phyloP scores from a whole-genome alignment of 2,797 vertebrate genomes.

The Anas georgica region DNA sequence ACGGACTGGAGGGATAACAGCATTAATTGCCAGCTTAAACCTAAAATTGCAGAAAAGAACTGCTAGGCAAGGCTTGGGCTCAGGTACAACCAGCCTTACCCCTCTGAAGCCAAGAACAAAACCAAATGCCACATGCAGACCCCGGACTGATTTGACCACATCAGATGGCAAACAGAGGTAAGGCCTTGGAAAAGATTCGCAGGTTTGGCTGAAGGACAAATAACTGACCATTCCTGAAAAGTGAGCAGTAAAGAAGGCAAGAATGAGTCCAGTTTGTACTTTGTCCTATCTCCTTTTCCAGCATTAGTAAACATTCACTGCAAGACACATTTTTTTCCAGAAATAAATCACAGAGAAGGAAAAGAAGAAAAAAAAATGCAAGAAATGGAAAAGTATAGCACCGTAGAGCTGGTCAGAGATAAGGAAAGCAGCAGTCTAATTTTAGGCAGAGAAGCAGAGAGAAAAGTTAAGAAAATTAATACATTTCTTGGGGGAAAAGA shows the following conservation, averaged over 20 bases:
- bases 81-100: background rate
- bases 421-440: conserved; percentile 45
- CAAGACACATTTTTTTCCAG: conserved; percentile 27
- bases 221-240: background rate
- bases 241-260: background rate
- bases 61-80: background rate
- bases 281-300: conserved; percentile 11
- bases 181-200: background rate
- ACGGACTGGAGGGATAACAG: background rate
- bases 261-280: background rate
- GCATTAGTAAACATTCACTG: background rate
- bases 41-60: conserved; percentile 1
- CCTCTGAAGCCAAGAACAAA: background rate
- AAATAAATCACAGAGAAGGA: background rate
- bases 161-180: background rate
- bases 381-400: conserved; percentile 23
- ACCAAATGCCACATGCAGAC: background rate
- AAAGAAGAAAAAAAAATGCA: background rate
- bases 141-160: background rate
- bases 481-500: conserved; percentile 29
- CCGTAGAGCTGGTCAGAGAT: conserved; percentile 4
- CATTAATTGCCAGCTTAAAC: conserved; percentile 30
- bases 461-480: conserved; percentile 48
- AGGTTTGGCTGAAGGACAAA: background rate
- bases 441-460: conserved; percentile 36